Base-by-base conservation (phyloP, 2,888 invertebrate species). In the Drosophila fulvimacula region DNA sequence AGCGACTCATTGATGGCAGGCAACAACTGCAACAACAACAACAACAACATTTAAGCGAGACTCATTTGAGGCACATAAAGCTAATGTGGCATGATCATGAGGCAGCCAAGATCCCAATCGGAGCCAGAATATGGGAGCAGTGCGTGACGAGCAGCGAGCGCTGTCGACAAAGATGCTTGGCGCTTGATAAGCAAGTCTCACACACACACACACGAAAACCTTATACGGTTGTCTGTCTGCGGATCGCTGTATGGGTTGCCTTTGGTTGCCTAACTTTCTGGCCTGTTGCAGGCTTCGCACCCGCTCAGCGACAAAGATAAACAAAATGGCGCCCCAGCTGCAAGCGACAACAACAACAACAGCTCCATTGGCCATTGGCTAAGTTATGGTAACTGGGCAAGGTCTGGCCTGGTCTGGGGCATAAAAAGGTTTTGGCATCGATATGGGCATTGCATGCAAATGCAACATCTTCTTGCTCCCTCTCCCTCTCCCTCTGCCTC, bases 241-340 rank as follows among this genome's bases (percentile, higher is more conserved):
- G n/a, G n/a, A n/a, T n/a, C n/a, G n/a, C n/a, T n/a, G 46, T 11
- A 30, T 41, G 46, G 21, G 27, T 6, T 21, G 17, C 34, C 38
- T 49, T 49, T 42, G 51, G 27, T 41, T 19, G 34, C 39, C 68
- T 74, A 67, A 64, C 80, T 80, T 79, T 79, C 44, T 76, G 76
- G 78, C 80, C 80, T 71, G 68, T 79, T 70, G 70, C 70, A 41
- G 42, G 59, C 53, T 82, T 73, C 62, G 67, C 79, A 80, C 79
- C 59, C 71, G 81, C 71, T 71, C 67, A 71, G 83, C 86, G 86
- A 82, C 87, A 87, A 87, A 87, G 79, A 87, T 87, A 82, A 82
- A 87, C 87, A 82, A 82, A 82, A 82, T 82, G 82, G 82, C 82
- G 82, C 87, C 76, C 69, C 46, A 66, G 36, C 60, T 55, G 30